Evolutionary conservation across 2,113 vertebrate species (phyloP).

Genomic region (Prolemur simus): DNA sequence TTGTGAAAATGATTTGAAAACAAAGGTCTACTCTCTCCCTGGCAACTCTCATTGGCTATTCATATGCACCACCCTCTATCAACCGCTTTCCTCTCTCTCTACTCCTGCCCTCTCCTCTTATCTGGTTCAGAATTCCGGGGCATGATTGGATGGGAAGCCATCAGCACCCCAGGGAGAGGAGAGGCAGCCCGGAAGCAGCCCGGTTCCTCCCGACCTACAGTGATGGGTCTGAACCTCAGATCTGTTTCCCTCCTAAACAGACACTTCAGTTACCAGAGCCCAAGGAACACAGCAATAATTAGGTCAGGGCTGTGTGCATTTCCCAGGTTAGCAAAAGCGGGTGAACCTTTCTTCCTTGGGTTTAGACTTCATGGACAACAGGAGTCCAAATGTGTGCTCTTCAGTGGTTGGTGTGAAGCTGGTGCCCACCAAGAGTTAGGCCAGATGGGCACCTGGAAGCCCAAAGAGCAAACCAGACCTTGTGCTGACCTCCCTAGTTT

Average conservation of each 20-base stretch:
- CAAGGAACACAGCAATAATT: not conserved
- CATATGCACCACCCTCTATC: not conserved
- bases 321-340: not conserved
- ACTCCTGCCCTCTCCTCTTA: not conserved
- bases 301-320: not conserved
- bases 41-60: not conserved
- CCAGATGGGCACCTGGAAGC: not conserved
- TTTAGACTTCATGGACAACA: not conserved
- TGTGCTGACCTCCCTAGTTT: not conserved
- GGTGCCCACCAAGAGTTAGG: not conserved
- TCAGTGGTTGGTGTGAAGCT: not conserved
- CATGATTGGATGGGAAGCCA: not conserved
- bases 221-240: not conserved
- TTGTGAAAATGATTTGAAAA: conserved; percentile 34
- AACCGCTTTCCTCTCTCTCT: not conserved
- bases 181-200: not conserved
- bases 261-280: not conserved
- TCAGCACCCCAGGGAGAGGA: not conserved
- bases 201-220: not conserved
- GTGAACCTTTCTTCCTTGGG: not conserved
- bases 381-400: not conserved
- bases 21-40: not conserved
- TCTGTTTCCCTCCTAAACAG: not conserved
- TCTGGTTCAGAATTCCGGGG: not conserved
- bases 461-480: not conserved